phyloP scores from a whole-genome alignment of 37 sponge, comb jelly and placozoan species.

The Haliclona indistincta region DNA sequence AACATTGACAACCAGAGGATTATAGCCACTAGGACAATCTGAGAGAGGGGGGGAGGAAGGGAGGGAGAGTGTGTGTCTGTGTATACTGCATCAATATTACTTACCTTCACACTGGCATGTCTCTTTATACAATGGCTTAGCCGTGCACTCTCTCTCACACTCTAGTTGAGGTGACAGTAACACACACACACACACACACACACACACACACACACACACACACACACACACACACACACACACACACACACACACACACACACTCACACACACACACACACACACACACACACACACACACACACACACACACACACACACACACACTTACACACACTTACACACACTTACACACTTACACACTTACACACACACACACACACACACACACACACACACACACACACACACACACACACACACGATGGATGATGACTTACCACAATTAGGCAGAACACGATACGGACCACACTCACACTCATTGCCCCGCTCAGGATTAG shows the following conservation, averaged over 20 bases:
- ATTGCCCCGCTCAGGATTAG: constrained; percentile 5
- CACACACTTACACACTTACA: background rate
- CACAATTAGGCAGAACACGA: background rate
- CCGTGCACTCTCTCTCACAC: too few species aligned
- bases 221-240: constrained; percentile 6
- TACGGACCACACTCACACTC: background rate
- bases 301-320: background rate
- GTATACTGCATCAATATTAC: too few species aligned
- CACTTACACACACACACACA: constrained; percentile 21
- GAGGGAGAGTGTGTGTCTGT: too few species aligned
- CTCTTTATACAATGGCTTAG: too few species aligned
- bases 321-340: background rate
- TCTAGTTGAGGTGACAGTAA: background rate
- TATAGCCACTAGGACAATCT: too few species aligned
- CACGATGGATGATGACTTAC: background rate
- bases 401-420: constrained; percentile 10
- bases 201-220: constrained; percentile 8
- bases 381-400: constrained; percentile 40
- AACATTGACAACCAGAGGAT: too few species aligned
- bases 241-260: background rate
- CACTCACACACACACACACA: background rate
- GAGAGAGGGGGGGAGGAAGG: too few species aligned
- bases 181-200: constrained; percentile 7
- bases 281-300: constrained; percentile 2
- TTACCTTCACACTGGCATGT: too few species aligned